Conservation (phyloP, 2,113 vertebrate species). For the Oryzias melastigma region DNA sequence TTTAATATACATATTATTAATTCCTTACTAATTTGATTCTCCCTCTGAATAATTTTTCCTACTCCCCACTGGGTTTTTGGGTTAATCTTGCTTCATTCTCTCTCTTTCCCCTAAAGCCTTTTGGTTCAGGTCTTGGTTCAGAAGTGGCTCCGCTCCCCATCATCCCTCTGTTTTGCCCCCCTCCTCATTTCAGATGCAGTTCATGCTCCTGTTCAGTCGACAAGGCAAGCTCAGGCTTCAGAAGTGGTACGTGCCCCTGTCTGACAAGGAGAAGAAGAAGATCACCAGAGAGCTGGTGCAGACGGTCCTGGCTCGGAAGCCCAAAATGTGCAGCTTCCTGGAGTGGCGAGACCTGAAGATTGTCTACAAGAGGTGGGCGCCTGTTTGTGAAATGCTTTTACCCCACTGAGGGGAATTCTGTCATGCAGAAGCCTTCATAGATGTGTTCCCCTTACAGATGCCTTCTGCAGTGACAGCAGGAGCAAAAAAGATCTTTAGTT, state of each 20-base stretch:
- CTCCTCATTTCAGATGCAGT: constrained; percentile 89
- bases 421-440: constrained; percentile 7
- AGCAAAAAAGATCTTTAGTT: constrained; percentile 35
- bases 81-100: too few relatives aligned
- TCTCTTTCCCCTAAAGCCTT: too few relatives aligned
- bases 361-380: constrained; percentile 93
- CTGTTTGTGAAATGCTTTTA: constrained; percentile 1
- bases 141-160: not conserved
- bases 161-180: constrained; percentile 10
- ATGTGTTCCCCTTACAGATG: too few relatives aligned
- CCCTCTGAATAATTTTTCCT: not conserved
- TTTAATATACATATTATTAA: too few relatives aligned
- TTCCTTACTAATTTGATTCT: too few relatives aligned
- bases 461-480: constrained; percentile 15
- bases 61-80: too few relatives aligned
- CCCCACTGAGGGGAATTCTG: constrained; percentile 1
- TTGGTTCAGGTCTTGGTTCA: too few relatives aligned
- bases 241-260: constrained; percentile 98
- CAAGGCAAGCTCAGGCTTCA: constrained; percentile 97
- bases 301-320: constrained; percentile 93
- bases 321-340: constrained; percentile 98
- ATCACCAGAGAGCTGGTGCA: constrained; percentile 97
- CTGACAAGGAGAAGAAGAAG: constrained; percentile 99
- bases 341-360: constrained; percentile 88
- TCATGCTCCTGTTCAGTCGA: constrained; percentile 98